Base-by-base conservation (phyloP, 2,113 vertebrate genomes). In the Chamaetylas fuelleborni region DNA sequence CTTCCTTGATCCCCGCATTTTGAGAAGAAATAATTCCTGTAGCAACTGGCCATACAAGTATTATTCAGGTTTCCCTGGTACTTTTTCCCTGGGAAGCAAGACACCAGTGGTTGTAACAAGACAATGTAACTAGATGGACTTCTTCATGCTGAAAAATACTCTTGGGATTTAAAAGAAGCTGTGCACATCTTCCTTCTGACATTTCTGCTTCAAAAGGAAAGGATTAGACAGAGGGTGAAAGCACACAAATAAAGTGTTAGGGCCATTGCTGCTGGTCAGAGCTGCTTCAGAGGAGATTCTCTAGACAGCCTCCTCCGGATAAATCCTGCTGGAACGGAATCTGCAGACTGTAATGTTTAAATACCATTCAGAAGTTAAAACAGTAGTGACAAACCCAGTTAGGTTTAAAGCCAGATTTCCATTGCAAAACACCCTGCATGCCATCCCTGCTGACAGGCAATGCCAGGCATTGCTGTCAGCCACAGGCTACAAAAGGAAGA, bases 331-430 rank as follows among this genome's bases (percentile, higher is more conserved):
- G 62, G 48, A 96, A 76, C 23, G 1, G 69, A 72, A 78, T 88
- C 76, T 85, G 78, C 84, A 92, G 84, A 73, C 91, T 82, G 73
- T 33, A 94, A 86, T 92, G 87, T 90, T 94, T 95, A 96, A 95
- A 96, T 69, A 90, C 81, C 66, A 92, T 88, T 94, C 85, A 79
- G 81, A 96, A 96, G 91, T 90, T 96, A 88, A 95, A 95, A 96
- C 82, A 95, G 73, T 73, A 93, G 81, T 92, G 92, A 96, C 94
- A 97, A 96, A 94, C 91, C 42, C 89, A 93, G 95, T 94, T 96
- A 95, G 60, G 64, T 96, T 96, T 93, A 93, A 96, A 96, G 95
- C 84, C 81, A 95, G 93, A 97, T 97, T 96, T 97, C 96, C 94
- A 97, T 95, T 96, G 95, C 96, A 97, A 96, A 97, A 97, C 91